phyloP scores from a whole-genome alignment of 2,113 vertebrate genomes.

The Pachypanchax playfairii region DNA sequence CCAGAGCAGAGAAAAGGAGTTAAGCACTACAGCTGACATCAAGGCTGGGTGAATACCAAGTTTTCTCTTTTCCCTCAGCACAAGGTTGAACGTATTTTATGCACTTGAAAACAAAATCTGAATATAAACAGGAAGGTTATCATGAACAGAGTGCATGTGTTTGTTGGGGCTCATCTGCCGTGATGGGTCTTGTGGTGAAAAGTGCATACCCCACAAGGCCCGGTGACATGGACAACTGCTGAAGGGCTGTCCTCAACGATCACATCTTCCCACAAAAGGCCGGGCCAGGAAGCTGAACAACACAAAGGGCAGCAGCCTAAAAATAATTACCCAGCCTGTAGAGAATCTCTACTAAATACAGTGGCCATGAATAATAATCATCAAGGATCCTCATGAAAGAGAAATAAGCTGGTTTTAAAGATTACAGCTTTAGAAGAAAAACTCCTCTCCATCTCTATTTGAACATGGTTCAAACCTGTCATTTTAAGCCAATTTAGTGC shows the following conservation, averaged over 20 bases:
- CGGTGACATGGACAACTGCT: constrained; percentile 73
- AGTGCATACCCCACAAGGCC: constrained; percentile 59
- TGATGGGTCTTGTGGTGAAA: constrained; percentile 49
- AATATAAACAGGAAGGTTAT: constrained; percentile 32
- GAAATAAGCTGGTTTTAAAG: constrained; percentile 5
- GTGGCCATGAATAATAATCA: constrained; percentile 38
- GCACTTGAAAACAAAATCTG: constrained; percentile 7
- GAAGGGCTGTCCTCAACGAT: constrained; percentile 74
- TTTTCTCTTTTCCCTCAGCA: constrained; percentile 7
- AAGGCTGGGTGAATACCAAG: constrained; percentile 2
- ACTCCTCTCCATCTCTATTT: not conserved
- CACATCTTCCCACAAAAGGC: constrained; percentile 60
- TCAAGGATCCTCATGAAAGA: constrained; percentile 13
- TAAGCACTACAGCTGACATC: constrained; percentile 24
- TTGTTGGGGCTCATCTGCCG: constrained; percentile 24
- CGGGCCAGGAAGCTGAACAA: constrained; percentile 49
- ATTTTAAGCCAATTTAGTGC: not conserved
- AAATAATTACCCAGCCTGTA: constrained; percentile 64
- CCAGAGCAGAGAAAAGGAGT: constrained; percentile 14
- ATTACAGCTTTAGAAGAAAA: not conserved
- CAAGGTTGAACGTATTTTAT: constrained; percentile 10
- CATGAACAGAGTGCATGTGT: constrained; percentile 27
- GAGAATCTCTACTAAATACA: constrained; percentile 39
- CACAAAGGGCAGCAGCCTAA: constrained; percentile 68
- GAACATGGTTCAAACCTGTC: not conserved